A percentile compares a stretch with the other conserved stretches of the same genome.
Conservation (phyloP, 2,888 invertebrate species). For the Podotricha telesiphe region DNA sequence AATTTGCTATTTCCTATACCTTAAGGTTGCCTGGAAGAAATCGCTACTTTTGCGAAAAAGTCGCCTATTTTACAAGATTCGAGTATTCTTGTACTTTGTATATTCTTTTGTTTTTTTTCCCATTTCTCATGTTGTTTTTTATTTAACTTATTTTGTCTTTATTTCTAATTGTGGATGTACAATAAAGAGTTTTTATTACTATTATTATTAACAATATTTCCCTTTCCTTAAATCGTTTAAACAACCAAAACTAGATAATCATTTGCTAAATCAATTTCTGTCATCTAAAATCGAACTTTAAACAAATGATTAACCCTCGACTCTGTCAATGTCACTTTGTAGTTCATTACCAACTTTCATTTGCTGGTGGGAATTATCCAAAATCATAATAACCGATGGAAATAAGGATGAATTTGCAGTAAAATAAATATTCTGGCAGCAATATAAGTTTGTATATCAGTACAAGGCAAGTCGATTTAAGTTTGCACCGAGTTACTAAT, state of each 20-base stretch:
- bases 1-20: too few species aligned
- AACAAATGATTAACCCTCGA: slow-evolving; percentile 49
- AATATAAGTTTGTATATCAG: slow-evolving; percentile 21
- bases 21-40: too few species aligned
- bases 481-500: slow-evolving; percentile 62
- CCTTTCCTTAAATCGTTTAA: neutral
- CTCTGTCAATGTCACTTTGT: slow-evolving; percentile 52
- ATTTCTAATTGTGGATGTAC: too few species aligned
- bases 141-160: too few species aligned
- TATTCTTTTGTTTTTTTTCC: too few species aligned
- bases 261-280: slow-evolving; percentile 22
- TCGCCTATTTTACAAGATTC: too few species aligned
- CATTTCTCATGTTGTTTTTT: too few species aligned
- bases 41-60: too few species aligned
- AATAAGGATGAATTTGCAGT: slow-evolving; percentile 1
- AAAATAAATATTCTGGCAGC: neutral
- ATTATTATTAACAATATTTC: too few species aligned
- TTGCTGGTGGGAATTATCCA: slow-evolving; percentile 20
- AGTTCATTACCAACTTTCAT: slow-evolving; percentile 31
- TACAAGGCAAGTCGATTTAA: slow-evolving; percentile 69
- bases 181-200: too few species aligned
- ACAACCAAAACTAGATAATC: neutral
- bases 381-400: neutral
- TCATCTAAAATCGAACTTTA: slow-evolving; percentile 34
- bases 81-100: too few species aligned